Evolutionary conservation across 2,888 invertebrate genomes (phyloP).

Genomic region (Sympetrum striolatum): DNA sequence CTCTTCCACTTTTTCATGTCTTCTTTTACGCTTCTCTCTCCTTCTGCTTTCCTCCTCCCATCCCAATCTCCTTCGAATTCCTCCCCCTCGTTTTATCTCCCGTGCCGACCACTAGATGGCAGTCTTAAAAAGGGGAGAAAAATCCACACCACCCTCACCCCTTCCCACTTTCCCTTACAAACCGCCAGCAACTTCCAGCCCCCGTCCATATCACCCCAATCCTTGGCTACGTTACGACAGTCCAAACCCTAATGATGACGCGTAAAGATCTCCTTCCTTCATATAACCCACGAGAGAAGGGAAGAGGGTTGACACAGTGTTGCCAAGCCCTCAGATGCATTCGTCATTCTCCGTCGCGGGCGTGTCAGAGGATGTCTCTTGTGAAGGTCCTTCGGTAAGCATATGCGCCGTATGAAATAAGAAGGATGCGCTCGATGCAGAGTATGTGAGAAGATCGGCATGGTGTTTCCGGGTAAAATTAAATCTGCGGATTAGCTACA

Average conservation of each 20-base stretch:
- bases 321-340: constrained; percentile 9
- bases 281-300: not conserved
- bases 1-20: not conserved
- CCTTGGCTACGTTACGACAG: constrained; percentile 7
- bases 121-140: not conserved
- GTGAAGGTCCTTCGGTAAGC: not conserved
- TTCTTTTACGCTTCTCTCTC: not conserved
- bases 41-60: not conserved
- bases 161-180: not conserved
- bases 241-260: constrained; percentile 23
- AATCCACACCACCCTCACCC: not conserved
- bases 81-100: not conserved
- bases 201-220: not conserved
- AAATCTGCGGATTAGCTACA: no score
- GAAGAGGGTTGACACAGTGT: constrained; percentile 5
- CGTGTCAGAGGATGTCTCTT: not conserved
- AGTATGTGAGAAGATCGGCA: no score
- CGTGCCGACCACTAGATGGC: not conserved
- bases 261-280: constrained; percentile 23
- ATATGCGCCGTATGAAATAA: not conserved
- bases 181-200: not conserved
- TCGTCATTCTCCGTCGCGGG: constrained; percentile 11
- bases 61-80: not conserved
- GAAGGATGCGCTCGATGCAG: no score
- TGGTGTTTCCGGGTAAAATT: no score